Conservation (phyloP, 1,140 invertebrate genomes). For the Zeugodacus cucurbitae region DNA sequence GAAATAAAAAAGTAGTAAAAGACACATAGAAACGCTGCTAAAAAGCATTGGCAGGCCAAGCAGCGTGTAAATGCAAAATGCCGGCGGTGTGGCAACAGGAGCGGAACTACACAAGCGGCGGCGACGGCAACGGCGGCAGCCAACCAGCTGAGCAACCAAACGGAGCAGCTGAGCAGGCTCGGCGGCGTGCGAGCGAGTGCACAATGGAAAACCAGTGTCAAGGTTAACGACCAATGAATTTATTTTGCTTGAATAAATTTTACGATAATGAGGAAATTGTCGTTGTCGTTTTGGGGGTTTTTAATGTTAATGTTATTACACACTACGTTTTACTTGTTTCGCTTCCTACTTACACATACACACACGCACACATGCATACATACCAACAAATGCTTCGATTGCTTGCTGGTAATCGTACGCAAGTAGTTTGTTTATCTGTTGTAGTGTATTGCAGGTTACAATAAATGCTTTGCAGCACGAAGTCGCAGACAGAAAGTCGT, state of each 20-base stretch:
- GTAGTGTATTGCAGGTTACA: conserved; percentile 16
- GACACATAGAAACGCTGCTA: conserved; percentile 7
- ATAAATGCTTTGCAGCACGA: not conserved
- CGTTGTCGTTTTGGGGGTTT: conserved; percentile 66
- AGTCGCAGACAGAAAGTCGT: not conserved
- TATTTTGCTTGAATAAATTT: conserved; percentile 67
- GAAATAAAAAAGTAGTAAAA: conserved; percentile 39
- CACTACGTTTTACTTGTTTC: conserved; percentile 26
- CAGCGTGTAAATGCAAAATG: not conserved
- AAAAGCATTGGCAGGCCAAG: conserved; percentile 6
- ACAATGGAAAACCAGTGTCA: conserved; percentile 66
- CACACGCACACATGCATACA: not conserved
- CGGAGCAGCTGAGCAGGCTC: not conserved
- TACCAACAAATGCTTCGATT: not conserved
- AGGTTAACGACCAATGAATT: conserved; percentile 67
- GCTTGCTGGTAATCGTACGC: not conserved
- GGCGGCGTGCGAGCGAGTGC: conserved; percentile 42
- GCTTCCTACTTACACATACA: not conserved
- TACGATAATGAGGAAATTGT: conserved; percentile 67
- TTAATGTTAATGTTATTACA: conserved; percentile 60
- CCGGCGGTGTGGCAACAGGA: not conserved
- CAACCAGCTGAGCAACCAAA: not conserved
- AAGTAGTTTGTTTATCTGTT: too few species aligned
- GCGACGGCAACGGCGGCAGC: not conserved
- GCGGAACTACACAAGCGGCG: not conserved